Percentiles rank a stretch among this genome's conserved stretches.
Conservation (phyloP, 2,113 vertebrate genomes). For the Tetraodon nigroviridis region DNA sequence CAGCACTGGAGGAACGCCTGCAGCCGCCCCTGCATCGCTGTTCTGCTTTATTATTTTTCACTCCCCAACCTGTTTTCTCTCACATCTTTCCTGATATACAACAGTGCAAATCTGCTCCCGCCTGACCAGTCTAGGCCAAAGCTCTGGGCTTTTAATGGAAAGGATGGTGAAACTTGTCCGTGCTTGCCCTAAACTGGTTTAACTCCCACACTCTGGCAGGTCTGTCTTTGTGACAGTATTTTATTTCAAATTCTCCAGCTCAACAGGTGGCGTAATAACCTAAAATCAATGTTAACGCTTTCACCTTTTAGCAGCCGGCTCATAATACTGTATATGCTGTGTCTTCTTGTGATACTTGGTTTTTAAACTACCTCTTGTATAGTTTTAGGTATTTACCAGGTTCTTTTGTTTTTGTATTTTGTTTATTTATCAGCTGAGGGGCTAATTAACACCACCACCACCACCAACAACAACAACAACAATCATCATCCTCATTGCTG, state of each 20-base stretch:
- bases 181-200: conserved; percentile 51
- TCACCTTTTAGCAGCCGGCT: neutral
- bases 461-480: no score
- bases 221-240: conserved; percentile 3
- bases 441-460: no score
- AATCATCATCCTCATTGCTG: no score
- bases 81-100: no score
- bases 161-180: conserved; percentile 44
- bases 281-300: neutral
- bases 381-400: no score
- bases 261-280: neutral
- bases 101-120: no score
- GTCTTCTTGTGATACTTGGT: neutral
- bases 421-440: no score
- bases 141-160: conserved; percentile 13
- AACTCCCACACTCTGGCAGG: conserved; percentile 28
- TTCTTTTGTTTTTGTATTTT: no score
- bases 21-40: conserved; percentile 19
- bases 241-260: conserved; percentile 7
- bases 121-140: neutral
- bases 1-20: conserved; percentile 44
- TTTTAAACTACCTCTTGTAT: neutral
- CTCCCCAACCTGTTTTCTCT: conserved; percentile 21
- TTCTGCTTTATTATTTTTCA: conserved; percentile 28
- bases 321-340: neutral